A percentile compares a stretch with the other conserved stretches of the same genome.
Evolutionary conservation across 2,888 invertebrate genomes (phyloP).

Genomic region (Tetragnatha montana): DNA sequence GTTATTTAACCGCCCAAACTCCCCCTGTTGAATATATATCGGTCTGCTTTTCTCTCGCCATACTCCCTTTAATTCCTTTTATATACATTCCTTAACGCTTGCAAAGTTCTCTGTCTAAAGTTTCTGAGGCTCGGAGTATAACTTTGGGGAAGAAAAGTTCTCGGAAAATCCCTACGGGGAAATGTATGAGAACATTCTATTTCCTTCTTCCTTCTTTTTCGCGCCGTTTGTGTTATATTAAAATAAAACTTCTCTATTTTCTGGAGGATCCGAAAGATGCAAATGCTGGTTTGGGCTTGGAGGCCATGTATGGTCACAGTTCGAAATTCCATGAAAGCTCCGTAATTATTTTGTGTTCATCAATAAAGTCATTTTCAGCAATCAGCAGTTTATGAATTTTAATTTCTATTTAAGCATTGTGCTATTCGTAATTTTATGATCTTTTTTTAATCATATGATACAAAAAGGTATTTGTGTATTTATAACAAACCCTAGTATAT

Average conservation of each 20-base stretch:
- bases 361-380: too few relatives aligned
- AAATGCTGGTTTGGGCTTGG: neutral
- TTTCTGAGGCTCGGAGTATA: neutral
- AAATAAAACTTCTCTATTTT: slow-evolving; percentile 46
- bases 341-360: too few relatives aligned
- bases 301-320: slow-evolving; percentile 10
- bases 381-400: too few relatives aligned
- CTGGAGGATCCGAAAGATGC: neutral
- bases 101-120: neutral
- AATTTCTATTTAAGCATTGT: too few relatives aligned
- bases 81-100: neutral
- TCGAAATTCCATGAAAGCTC: neutral
- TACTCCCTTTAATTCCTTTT: neutral
- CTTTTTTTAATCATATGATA: too few relatives aligned
- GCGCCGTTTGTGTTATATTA: slow-evolving; percentile 26
- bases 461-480: too few relatives aligned
- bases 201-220: neutral
- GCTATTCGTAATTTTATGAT: too few relatives aligned
- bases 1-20: neutral
- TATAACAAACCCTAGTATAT: too few relatives aligned
- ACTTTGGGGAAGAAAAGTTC: neutral
- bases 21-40: neutral
- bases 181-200: slow-evolving; percentile 12
- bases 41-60: neutral
- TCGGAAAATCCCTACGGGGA: neutral